Conservation (phyloP, 2,113 vertebrate genomes). For the Prionailurus bengalensis region DNA sequence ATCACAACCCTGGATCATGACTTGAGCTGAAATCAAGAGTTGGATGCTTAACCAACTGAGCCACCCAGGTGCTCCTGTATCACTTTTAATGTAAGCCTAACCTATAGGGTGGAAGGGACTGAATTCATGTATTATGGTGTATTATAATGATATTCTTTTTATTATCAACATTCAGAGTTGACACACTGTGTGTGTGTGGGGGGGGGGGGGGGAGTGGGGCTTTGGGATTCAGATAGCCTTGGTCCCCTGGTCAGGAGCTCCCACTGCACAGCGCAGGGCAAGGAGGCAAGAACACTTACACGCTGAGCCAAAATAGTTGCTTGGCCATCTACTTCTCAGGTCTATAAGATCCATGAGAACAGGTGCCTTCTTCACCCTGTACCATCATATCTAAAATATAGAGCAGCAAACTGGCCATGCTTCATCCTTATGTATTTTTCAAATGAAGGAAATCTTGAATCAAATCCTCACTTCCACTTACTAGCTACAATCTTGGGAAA, state of each 20-base stretch:
- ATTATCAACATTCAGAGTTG: not conserved
- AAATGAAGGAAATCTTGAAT: not conserved
- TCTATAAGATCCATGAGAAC: not conserved
- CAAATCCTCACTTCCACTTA: not conserved
- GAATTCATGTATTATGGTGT: not conserved
- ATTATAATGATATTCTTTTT: not conserved
- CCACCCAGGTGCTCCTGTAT: not conserved
- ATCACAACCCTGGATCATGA: no score
- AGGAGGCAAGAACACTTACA: not conserved
- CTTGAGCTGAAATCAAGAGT: no score
- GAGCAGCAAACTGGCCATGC: not conserved
- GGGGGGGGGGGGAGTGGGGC: not conserved
- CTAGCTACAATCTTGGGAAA: not conserved
- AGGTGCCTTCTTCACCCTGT: not conserved
- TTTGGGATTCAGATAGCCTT: not conserved
- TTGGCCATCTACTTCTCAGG: not conserved
- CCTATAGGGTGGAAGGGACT: not conserved
- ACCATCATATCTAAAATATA: not conserved
- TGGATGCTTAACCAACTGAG: no score
- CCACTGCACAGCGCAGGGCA: not conserved
- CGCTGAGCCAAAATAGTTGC: not conserved
- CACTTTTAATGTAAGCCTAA: not conserved
- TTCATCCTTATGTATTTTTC: not conserved
- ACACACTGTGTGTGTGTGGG: accelerated
- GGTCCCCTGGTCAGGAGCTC: not conserved